Percentiles rank a stretch among this genome's conserved stretches.
phyloP scores from a whole-genome alignment of 2,888 invertebrate genomes.

The Epinotia bilunana region DNA sequence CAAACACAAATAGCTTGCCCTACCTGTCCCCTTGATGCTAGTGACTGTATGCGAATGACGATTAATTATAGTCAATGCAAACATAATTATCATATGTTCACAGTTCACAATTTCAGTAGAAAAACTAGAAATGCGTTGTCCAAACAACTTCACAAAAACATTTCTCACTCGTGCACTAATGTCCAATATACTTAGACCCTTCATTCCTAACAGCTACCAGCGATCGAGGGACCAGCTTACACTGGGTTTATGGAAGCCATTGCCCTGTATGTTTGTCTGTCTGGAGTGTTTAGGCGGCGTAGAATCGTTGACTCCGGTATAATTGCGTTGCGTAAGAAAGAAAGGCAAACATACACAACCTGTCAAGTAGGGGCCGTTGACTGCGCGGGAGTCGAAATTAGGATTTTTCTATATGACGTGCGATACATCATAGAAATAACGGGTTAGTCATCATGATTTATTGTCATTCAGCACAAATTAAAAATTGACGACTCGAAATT shows the following conservation, averaged over 20 bases:
- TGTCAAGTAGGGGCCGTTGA: background rate
- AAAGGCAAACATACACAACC: constrained; percentile 3
- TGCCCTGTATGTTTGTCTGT: constrained; percentile 23
- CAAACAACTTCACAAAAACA: constrained; percentile 7
- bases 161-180: background rate
- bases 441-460: too few relatives aligned
- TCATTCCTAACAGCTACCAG: background rate
- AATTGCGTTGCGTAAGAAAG: constrained; percentile 14
- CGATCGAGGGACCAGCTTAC: background rate
- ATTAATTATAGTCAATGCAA: background rate
- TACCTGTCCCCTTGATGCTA: too few relatives aligned
- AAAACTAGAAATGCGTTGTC: constrained; percentile 12
- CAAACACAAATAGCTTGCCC: background rate
- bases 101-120: background rate
- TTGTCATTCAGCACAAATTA: too few relatives aligned
- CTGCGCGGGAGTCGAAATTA: constrained; percentile 1
- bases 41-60: background rate
- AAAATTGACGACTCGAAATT: too few relatives aligned
- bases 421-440: too few relatives aligned
- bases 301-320: constrained; percentile 16
- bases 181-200: background rate
- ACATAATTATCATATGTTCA: background rate
- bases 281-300: constrained; percentile 11
- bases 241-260: background rate
- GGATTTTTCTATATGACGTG: too few relatives aligned